A percentile compares a stretch with the other conserved stretches of the same genome.
Conservation (phyloP, 2,888 invertebrate genomes). For the Parnassius apollo region DNA sequence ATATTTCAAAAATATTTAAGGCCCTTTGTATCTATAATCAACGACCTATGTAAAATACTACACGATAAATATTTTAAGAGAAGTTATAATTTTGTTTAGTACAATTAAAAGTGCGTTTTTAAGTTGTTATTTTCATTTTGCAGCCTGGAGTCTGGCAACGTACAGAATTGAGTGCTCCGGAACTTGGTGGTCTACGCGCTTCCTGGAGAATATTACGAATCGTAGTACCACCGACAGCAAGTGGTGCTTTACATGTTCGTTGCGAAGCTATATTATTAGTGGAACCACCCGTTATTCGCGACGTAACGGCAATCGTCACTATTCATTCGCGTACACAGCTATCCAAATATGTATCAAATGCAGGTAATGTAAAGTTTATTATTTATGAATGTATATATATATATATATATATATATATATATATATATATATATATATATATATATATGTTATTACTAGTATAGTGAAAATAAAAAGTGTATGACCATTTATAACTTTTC, state of each 20-base stretch:
- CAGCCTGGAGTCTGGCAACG: slow-evolving; percentile 72
- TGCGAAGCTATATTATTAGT: slow-evolving; percentile 65
- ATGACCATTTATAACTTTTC: too few species aligned
- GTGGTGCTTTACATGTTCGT: slow-evolving; percentile 62
- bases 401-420: too few species aligned
- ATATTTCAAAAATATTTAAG: too few species aligned
- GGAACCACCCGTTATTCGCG: slow-evolving; percentile 66
- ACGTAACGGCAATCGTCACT: slow-evolving; percentile 57
- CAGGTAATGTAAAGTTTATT: slow-evolving; percentile 43
- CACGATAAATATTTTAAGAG: too few species aligned
- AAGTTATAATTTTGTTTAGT: too few species aligned
- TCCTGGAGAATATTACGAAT: slow-evolving; percentile 66
- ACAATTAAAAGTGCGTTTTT: too few species aligned
- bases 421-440: too few species aligned
- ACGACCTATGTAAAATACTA: too few species aligned
- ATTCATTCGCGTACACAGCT: slow-evolving; percentile 66
- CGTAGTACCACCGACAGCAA: slow-evolving; percentile 59
- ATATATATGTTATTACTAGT: too few species aligned
- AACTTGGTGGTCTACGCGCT: slow-evolving; percentile 62
- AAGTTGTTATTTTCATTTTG: slow-evolving; percentile 1
- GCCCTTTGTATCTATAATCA: too few species aligned
- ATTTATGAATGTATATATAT: too few species aligned
- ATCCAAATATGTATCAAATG: slow-evolving; percentile 71
- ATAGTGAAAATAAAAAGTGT: too few species aligned
- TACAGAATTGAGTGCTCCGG: slow-evolving; percentile 56